These are phyloP conservation scores for Drosophila nikananu DNA, from an alignment of 1,140 invertebrate species.

Conservation along the genomic window DNA sequence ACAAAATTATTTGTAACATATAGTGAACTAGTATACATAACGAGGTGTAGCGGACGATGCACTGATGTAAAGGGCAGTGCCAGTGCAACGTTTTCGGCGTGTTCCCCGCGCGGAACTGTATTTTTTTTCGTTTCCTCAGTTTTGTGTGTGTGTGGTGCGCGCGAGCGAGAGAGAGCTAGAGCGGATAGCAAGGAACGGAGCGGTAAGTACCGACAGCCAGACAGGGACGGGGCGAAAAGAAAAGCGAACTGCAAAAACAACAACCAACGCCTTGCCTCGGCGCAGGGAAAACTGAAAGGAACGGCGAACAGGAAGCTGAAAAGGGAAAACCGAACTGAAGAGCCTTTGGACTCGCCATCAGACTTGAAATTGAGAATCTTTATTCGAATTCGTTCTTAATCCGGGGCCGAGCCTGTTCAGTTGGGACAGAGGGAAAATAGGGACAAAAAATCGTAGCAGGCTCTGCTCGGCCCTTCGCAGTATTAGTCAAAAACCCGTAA, in stretches of 20 bases:
- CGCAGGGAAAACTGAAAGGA: conserved; percentile 15
- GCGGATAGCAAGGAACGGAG: conserved; percentile 36
- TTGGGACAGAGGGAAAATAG: conserved; percentile 14
- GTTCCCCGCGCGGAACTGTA: conserved; percentile 73
- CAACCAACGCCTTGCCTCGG: conserved; percentile 66
- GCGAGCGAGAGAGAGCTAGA: conserved; percentile 27
- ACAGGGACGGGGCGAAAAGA: conserved; percentile 46
- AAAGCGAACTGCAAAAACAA: conserved; percentile 60
- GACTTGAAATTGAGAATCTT: conserved; percentile 3
- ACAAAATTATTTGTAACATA: conserved; percentile 78
- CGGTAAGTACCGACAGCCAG: conserved; percentile 61
- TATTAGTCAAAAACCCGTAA: conserved; percentile 46
- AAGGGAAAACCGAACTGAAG: conserved; percentile 3
- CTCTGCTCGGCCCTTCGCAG: conserved; percentile 56
- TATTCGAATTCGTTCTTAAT: neutral
- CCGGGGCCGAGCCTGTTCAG: conserved; percentile 17
- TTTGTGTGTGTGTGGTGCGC: conserved; percentile 65
- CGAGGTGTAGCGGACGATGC: conserved; percentile 62
- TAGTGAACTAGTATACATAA: conserved; percentile 44
- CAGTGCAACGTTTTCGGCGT: conserved; percentile 52
- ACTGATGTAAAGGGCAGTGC: conserved; percentile 71
- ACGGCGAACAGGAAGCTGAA: conserved; percentile 9
- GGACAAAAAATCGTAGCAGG: conserved; percentile 53
- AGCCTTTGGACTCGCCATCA: conserved; percentile 10
- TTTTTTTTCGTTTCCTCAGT: conserved; percentile 77